Percentiles rank a stretch among this genome's conserved stretches.
Evolutionary conservation across 2,888 invertebrate species (phyloP).

Genomic region (Lomographa bimaculata): DNA sequence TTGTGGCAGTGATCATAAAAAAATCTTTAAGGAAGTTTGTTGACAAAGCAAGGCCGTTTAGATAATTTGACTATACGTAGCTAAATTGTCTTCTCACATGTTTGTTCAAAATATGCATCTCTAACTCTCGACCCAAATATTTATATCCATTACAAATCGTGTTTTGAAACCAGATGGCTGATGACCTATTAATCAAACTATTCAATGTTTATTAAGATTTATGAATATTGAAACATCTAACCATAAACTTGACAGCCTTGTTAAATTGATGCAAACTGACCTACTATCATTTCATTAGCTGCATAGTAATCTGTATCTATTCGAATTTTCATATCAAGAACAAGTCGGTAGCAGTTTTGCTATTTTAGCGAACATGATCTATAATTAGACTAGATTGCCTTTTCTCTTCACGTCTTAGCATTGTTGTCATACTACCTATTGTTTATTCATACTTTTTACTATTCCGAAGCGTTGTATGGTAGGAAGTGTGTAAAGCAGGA

Average conservation of each 20-base stretch:
- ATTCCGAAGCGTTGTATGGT: conserved; percentile 8
- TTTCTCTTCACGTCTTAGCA: not conserved
- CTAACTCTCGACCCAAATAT: conserved; percentile 22
- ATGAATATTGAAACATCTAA: conserved; percentile 16
- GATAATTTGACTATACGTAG: no score
- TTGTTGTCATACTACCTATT: conserved; percentile 15
- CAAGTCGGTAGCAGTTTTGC: no score
- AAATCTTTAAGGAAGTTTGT: conserved; percentile 13
- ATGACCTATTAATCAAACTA: conserved; percentile 16
- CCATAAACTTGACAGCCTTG: conserved; percentile 16
- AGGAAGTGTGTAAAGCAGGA: conserved; percentile 49
- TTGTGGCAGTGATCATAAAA: conserved; percentile 11
- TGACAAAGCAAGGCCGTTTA: conserved; percentile 17
- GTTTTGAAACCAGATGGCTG: conserved; percentile 16
- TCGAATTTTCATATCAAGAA: no score
- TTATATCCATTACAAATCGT: conserved; percentile 5
- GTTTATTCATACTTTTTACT: conserved; percentile 19
- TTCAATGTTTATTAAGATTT: conserved; percentile 21
- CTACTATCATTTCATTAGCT: conserved; percentile 20
- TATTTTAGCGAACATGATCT: no score
- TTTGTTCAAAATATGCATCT: conserved; percentile 13
- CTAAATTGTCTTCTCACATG: no score
- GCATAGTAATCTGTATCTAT: no score
- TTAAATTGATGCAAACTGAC: conserved; percentile 17
- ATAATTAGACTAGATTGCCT: not conserved